Evolutionary conservation across 2,113 vertebrate species (phyloP).

Genomic region (Lophius piscatorius): DNA sequence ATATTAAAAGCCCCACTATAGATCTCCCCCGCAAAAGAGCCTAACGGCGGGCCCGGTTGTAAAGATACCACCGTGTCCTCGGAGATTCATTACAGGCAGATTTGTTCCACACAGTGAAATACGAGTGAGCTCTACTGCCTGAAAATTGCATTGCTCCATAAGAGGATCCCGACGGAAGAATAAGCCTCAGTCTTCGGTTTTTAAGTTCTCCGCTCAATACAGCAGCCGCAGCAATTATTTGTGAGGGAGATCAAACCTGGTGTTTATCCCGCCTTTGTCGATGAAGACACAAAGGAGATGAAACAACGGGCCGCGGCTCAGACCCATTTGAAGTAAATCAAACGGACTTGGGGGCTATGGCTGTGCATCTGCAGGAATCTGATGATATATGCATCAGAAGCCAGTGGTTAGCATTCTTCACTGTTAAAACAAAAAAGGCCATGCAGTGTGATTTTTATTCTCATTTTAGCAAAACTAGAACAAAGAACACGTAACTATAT

Average conservation of each 20-base stretch:
- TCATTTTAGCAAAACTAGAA: too few relatives aligned
- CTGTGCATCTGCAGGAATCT: too few relatives aligned
- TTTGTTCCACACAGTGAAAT: constrained; percentile 75
- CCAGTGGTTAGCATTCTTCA: too few relatives aligned
- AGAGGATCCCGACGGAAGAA: constrained; percentile 43
- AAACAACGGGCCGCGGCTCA: constrained; percentile 1
- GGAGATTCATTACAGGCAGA: constrained; percentile 71
- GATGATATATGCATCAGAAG: too few relatives aligned
- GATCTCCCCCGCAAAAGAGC: constrained; percentile 21
- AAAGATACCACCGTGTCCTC: constrained; percentile 61
- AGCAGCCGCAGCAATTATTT: constrained; percentile 52
- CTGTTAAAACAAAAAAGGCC: too few relatives aligned
- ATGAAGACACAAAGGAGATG: constrained; percentile 25
- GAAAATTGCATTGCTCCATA: constrained; percentile 65
- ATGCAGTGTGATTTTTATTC: too few relatives aligned
- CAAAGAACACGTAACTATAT: too few relatives aligned
- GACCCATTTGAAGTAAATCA: constrained; percentile 30
- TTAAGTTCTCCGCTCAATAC: constrained; percentile 33
- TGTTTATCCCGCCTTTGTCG: constrained; percentile 55
- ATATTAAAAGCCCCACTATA: constrained; percentile 51
- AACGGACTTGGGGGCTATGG: constrained; percentile 11
- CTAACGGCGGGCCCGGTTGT: constrained; percentile 47
- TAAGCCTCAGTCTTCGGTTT: constrained; percentile 40
- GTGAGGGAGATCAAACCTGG: constrained; percentile 43
- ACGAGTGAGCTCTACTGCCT: constrained; percentile 62